Evolutionary conservation across 2,888 invertebrate genomes (phyloP), one percentile per base, ranked within the genome.

Genomic region (Nebria brevicollis): DNA sequence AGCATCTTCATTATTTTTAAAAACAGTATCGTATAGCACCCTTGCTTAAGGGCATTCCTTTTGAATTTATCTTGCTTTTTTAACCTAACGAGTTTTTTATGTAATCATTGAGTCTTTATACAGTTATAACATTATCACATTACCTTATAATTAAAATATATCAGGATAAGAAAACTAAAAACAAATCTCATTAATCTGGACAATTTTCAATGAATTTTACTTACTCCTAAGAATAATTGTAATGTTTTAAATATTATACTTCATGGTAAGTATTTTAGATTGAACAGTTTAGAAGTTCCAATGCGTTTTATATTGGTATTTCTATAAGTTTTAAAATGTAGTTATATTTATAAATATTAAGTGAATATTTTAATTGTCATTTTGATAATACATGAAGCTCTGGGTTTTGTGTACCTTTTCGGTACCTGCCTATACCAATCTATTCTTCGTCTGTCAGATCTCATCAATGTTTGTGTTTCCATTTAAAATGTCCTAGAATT

Each of bases 51-150:
- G 72, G 68, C 70, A 26, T 68, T 77, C 72, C 43, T 13, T 72
- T 74, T 10, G 75, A 54, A 75, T 34, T 20, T 20, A 75, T 41
- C 66, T 54, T 72, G 68, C 42, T 79, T 79, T 74, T 79, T 66
- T 75, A 25, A 68, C 42, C 41, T 79, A 79, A 79, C 68, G 75
- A 79, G 66, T 20, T 15, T 76, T 76, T 81, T 75, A 81, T 72
- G 68, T 81, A 72, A 81, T 82, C 77, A 77, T 82, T 77, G 65
- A 42, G 25, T 65, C 77, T 81, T 82, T 82, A 82, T 70, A 77
- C 54, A 74, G 20, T 77, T 77, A 82, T 77, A 82, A 82, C 82
- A 82, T 82, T 82, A 82, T 82, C 82, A 75, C 75, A 77, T 82
- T 82, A 77, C 82, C 25, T 13, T 25, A n/a, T n/a, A 73, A 25